Evolutionary conservation across 2,113 vertebrate genomes (phyloP).

Genomic region (Vidua macroura): DNA sequence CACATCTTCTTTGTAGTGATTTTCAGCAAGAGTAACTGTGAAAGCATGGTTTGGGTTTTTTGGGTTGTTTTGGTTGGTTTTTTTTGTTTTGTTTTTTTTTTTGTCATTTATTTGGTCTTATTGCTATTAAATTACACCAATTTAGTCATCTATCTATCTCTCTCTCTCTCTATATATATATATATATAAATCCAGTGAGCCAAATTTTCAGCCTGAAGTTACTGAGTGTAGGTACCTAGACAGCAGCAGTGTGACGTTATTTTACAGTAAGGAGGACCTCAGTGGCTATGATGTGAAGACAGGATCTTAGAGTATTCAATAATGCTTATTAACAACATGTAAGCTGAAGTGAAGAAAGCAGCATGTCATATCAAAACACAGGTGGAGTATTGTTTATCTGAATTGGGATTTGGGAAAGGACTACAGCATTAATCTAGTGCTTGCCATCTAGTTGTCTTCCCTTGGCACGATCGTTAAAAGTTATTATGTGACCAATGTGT

Average conservation of each 20-base stretch:
- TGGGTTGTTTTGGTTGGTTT: too few relatives aligned
- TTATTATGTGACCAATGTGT: not conserved
- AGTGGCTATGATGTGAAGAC: not conserved
- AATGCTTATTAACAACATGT: not conserved
- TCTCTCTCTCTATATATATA: too few relatives aligned
- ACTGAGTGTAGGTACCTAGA: not conserved
- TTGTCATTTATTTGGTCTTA: not conserved
- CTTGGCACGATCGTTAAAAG: not conserved
- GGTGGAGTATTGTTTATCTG: not conserved
- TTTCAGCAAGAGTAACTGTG: not conserved
- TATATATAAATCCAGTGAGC: not conserved
- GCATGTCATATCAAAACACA: not conserved
- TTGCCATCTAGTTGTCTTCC: not conserved
- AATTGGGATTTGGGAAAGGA: not conserved
- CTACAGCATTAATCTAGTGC: not conserved
- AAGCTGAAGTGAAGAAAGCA: not conserved
- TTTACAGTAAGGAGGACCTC: not conserved
- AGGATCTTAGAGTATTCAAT: not conserved
- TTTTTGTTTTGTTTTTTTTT: not conserved
- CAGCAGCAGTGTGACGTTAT: not conserved
- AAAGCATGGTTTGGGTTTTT: not conserved
- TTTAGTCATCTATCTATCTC: not conserved
- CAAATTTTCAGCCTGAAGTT: not conserved
- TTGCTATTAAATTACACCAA: not conserved
- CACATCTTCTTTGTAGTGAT: not conserved